Percentiles rank a stretch among this genome's conserved stretches.
phyloP scores from a whole-genome alignment of 2,113 vertebrate genomes.

The Indicator maculatus region DNA sequence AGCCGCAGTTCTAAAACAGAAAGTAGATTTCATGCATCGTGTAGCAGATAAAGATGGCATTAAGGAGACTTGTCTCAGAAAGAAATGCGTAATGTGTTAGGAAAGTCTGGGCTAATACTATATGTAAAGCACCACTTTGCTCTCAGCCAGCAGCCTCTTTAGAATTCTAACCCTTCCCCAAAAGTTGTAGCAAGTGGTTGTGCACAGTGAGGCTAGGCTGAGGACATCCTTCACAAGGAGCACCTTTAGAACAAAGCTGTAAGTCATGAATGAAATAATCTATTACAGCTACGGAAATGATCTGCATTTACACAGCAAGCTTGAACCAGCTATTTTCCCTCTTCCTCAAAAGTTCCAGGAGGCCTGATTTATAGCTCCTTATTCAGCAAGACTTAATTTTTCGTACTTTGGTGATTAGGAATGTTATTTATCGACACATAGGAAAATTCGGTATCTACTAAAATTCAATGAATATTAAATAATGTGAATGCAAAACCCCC shows the following conservation, averaged over 20 bases:
- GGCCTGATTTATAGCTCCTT: conserved; percentile 38
- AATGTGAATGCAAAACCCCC: conserved; percentile 26
- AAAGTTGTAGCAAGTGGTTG: background rate
- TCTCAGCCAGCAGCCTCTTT: conserved; percentile 26
- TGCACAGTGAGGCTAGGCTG: background rate
- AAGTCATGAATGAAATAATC: conserved; percentile 34
- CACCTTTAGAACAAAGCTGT: conserved; percentile 36
- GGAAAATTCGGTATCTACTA: conserved; percentile 52
- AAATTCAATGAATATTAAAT: conserved; percentile 65
- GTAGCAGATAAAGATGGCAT: conserved; percentile 97
- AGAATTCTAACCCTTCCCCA: conserved; percentile 30
- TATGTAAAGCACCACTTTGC: conserved; percentile 55
- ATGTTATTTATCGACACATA: conserved; percentile 58
- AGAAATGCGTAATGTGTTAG: conserved; percentile 27
- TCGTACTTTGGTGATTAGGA: conserved; percentile 50
- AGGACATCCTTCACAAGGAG: background rate
- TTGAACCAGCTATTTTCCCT: conserved; percentile 29
- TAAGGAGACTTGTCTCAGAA: conserved; percentile 74
- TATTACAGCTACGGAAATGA: background rate
- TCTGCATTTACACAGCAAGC: conserved; percentile 8
- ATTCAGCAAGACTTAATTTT: conserved; percentile 48
- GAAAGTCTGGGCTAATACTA: conserved; percentile 58
- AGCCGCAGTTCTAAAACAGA: conserved; percentile 88
- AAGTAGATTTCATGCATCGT: conserved; percentile 96
- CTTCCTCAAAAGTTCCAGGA: conserved; percentile 19